phyloP scores from a whole-genome alignment of 92 coral and sea anemone species.

The Metridium senile region DNA sequence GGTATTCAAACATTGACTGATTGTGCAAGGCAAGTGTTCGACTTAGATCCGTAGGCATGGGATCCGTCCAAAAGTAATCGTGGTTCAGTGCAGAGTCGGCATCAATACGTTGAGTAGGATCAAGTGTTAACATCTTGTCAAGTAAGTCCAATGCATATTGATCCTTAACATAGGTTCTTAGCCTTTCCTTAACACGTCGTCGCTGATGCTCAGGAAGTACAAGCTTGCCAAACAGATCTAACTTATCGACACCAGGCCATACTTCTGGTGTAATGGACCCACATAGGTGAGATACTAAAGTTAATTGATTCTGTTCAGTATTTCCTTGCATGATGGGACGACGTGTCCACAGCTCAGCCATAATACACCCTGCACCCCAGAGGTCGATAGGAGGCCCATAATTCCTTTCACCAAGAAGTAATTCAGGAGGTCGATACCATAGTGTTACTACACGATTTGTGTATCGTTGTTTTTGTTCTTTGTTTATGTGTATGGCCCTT shows the following conservation, averaged over 20 bases:
- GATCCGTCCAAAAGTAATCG: slow-evolving; percentile 98
- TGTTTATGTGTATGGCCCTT: slow-evolving; percentile 90
- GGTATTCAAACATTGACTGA: slow-evolving; percentile 94
- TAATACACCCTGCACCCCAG: slow-evolving; percentile 99
- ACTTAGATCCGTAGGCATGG: slow-evolving; percentile 94
- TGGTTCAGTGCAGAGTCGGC: slow-evolving; percentile 95
- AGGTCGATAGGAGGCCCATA: slow-evolving; percentile 99
- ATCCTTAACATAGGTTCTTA: slow-evolving; percentile 83
- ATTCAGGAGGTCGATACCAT: slow-evolving; percentile 98
- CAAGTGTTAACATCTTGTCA: slow-evolving; percentile 91
- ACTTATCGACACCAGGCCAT: slow-evolving; percentile 94
- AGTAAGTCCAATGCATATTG: slow-evolving; percentile 89
- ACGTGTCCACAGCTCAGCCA: slow-evolving; percentile 99
- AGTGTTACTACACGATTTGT: slow-evolving; percentile 96
- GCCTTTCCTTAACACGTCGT: slow-evolving; percentile 90
- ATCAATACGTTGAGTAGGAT: slow-evolving; percentile 89
- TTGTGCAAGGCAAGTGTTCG: slow-evolving; percentile 87
- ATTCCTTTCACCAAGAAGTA: slow-evolving; percentile 91
- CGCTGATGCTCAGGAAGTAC: slow-evolving; percentile 84
- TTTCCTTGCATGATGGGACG: slow-evolving; percentile 99
- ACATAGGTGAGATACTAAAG: slow-evolving; percentile 87
- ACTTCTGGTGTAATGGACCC: slow-evolving; percentile 92
- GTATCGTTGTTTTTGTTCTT: slow-evolving; percentile 89
- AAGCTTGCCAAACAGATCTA: slow-evolving; percentile 88
- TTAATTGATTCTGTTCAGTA: slow-evolving; percentile 93